Evolutionary conservation across 1,140 invertebrate species (phyloP).

Genomic region (Octopus sinensis): DNA sequence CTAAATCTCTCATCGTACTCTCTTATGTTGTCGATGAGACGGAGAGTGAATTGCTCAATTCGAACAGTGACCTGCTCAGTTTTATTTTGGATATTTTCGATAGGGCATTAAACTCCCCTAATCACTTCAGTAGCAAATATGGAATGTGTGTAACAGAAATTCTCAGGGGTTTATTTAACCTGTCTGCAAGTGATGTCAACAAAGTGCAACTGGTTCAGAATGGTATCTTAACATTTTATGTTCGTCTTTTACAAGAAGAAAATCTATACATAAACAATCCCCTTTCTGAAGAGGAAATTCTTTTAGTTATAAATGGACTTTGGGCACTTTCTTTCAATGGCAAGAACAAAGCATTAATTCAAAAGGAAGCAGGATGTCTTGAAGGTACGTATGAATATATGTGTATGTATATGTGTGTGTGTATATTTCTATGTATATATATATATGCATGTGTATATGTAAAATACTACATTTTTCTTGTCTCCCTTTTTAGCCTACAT

Average conservation of each 20-base stretch:
- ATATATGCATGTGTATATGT: not conserved
- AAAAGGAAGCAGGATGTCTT: slow-evolving; percentile 35
- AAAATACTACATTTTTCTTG: too few species aligned
- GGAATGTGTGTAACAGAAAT: slow-evolving; percentile 45
- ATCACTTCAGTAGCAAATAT: slow-evolving; percentile 41
- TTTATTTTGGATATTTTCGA: slow-evolving; percentile 41
- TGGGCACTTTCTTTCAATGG: slow-evolving; percentile 46
- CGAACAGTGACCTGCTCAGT: slow-evolving; percentile 35
- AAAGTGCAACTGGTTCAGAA: slow-evolving; percentile 40
- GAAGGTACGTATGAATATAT: slow-evolving; percentile 32
- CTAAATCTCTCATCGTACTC: slow-evolving; percentile 42
- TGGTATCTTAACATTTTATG: slow-evolving; percentile 37
- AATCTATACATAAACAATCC: not conserved
- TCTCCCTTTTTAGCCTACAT: too few species aligned
- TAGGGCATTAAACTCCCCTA: slow-evolving; percentile 33
- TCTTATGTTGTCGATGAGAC: slow-evolving; percentile 43
- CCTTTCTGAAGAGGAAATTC: slow-evolving; percentile 27
- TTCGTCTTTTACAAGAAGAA: slow-evolving; percentile 28
- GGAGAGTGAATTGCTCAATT: slow-evolving; percentile 40
- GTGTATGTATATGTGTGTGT: not conserved
- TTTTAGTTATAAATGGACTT: slow-evolving; percentile 36
- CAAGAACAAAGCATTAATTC: slow-evolving; percentile 39
- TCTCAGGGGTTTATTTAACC: slow-evolving; percentile 42
- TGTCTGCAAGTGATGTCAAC: slow-evolving; percentile 47
- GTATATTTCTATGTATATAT: not conserved